Base-by-base conservation (phyloP, 2,797 vertebrate species). In the Halcyon leucocephala region DNA sequence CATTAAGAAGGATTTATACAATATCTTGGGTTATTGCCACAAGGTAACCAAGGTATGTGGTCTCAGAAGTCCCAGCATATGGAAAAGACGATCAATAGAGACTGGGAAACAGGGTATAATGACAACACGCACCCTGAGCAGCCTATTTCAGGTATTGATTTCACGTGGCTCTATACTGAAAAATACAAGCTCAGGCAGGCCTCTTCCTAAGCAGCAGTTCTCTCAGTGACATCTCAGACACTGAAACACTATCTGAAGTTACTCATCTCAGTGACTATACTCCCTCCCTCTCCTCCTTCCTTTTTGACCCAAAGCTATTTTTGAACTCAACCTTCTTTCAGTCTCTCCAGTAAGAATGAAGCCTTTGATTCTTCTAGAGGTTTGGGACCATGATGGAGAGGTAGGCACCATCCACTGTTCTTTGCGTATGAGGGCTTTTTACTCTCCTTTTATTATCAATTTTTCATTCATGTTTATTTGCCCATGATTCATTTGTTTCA, bases 271-370 rank as follows among this genome's bases (percentile, higher is more conserved):
- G 35, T 22, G 20, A 71, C 76, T 70, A 35, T 3, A 71, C 41
- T 29, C 14, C 26, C 54, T 90, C 37, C 28, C 33, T 70, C 84
- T 83, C 65, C 80, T 92, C 70, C 82, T 20, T 66, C 37, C 70
- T 91, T 93, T 95, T 91, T 86, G 60, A 93, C 78, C n/a, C 52
- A 82, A 80, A 80, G 83, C 64, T 86, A 31, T 51, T 92, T 95
- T 83, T 91, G 24, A 93, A 79, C 62, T 90, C 9, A 1, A 90
- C 57, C 70, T 91, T 83, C 76, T 82, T 89, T 94, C 81, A 93
- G 28, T 60, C 64, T 82, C 80, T 76, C 51, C 60, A 83, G 55
- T 66, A 62, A 90, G 70, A 90, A 82, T 8, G 22, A 79, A 90
- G 26, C 41, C 70, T 89, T 95, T 84, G 73, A 94, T 82, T 89